Evolutionary conservation across 2,888 invertebrate species (phyloP), one percentile per base, ranked within the genome.

Genomic region (Calliscelio sp.): DNA sequence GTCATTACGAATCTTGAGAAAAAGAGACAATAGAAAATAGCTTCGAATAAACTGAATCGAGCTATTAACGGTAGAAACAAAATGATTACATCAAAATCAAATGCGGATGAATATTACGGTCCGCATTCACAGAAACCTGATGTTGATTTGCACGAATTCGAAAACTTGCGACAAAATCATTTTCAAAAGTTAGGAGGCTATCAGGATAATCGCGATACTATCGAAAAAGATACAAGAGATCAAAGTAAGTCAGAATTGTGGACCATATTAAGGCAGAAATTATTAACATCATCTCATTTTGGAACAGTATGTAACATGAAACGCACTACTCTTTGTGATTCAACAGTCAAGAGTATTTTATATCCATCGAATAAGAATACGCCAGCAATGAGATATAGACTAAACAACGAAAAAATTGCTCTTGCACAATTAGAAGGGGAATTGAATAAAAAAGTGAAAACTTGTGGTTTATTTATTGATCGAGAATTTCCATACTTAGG

Each of bases 251-350:
- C 55, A n/a, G 78, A 80, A 11, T n/a, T 44, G 16, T 86, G 84
- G 82, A 73, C 74, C 61, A 46, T 16, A 20, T 24, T 75, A 25
- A 57, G 86, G 44, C 38, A 25, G 14, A 32, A 41, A 11, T 57
- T 82, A 20, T 25, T 86, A 14, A 85, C 85, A 6, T 71, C 86
- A 25, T 85, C 84, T 2, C 57, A 51, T 14, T 86, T 84, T 66
- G 86, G 80, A 3, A 22, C 14, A 1, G 65, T 85, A 10, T 86
- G 85, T 25, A 18, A 66, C 32, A 81, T 70, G 75, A 68, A 25
- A 28, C 25, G 16, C 1, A 66, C 22, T 10, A 85, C 84, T 8
- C 74, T 74, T 7, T 84, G 83, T 32, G 66, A 53, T 51, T 16
- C 41, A 11, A 65, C 25, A 2, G 84, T 86, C 1, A 77, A 79